phyloP scores from a whole-genome alignment of 2,113 vertebrate species.

The Protomyctophum bolini region DNA sequence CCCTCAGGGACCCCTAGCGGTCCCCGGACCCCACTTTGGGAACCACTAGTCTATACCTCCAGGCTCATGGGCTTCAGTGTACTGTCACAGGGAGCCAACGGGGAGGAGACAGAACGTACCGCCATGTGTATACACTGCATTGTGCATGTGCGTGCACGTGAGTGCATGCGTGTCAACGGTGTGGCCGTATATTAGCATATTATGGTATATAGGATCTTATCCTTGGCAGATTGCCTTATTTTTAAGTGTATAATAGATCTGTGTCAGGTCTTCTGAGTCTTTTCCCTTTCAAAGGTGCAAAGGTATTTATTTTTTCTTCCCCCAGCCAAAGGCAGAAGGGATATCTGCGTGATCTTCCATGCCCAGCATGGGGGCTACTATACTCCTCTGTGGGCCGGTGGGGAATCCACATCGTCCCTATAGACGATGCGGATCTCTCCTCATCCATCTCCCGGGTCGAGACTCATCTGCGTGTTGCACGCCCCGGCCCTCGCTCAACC shows the following conservation, averaged over 20 bases:
- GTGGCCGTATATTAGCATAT: conserved; percentile 20
- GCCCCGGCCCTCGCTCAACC: conserved; percentile 29
- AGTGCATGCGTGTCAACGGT: background rate
- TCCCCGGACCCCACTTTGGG: no score
- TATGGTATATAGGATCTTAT: conserved; percentile 2
- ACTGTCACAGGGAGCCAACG: no score
- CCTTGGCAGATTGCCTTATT: background rate
- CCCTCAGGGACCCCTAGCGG: no score
- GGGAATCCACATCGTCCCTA: conserved; percentile 48
- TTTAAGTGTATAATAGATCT: conserved; percentile 57
- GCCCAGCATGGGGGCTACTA: conserved; percentile 56
- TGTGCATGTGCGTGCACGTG: background rate
- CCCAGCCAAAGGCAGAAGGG: conserved; percentile 18
- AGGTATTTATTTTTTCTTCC: conserved; percentile 36
- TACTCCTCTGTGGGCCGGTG: conserved; percentile 49
- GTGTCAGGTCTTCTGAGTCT: conserved; percentile 20
- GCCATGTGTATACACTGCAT: background rate
- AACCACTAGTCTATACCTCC: no score
- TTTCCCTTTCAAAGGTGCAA: conserved; percentile 58
- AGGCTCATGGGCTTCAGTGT: no score
- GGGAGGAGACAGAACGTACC: no score
- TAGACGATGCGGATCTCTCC: conserved; percentile 53
- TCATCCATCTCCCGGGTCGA: conserved; percentile 57
- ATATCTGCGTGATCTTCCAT: conserved; percentile 45
- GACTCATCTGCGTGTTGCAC: conserved; percentile 36